These are phyloP conservation scores for Eciton burchellii DNA, from an alignment of 1,140 invertebrate species.

Conservation along the genomic window DNA sequence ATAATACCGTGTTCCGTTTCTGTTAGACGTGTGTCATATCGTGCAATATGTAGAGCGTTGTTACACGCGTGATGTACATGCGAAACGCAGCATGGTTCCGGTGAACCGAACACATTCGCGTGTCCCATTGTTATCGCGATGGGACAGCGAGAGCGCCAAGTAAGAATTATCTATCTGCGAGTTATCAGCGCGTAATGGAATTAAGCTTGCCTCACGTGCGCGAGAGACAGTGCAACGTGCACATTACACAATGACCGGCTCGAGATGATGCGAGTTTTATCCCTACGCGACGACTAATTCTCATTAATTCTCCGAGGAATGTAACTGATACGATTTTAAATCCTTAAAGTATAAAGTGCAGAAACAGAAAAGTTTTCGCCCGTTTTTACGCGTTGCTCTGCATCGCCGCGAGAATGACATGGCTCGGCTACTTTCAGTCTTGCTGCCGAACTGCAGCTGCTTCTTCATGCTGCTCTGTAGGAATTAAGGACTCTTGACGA, in stretches of 20 bases:
- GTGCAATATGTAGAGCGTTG: constrained; percentile 51
- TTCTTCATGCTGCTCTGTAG: not conserved
- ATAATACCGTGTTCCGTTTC: constrained; percentile 44
- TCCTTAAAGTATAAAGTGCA: not conserved
- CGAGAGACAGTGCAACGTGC: not conserved
- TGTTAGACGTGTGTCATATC: constrained; percentile 56
- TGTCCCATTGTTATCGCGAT: constrained; percentile 8
- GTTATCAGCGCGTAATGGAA: constrained; percentile 23
- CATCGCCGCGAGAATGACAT: not conserved
- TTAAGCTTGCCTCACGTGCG: not conserved
- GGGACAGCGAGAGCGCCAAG: not conserved
- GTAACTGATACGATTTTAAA: not conserved
- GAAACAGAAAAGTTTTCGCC: not conserved
- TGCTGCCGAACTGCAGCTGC: not conserved
- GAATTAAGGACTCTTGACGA: not conserved
- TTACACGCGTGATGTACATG: constrained; percentile 33
- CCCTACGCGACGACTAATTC: not conserved
- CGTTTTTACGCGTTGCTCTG: not conserved
- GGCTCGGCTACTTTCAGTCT: not conserved
- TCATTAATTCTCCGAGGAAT: constrained; percentile 3
- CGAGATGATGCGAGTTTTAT: not conserved
- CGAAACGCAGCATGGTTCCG: constrained; percentile 1
- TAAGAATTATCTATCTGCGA: constrained; percentile 36
- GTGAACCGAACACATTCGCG: not conserved
- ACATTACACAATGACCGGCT: not conserved